These are phyloP conservation scores for Emys orbicularis DNA, from an alignment of 2,797 vertebrate genomes.

Conservation along the genomic window DNA sequence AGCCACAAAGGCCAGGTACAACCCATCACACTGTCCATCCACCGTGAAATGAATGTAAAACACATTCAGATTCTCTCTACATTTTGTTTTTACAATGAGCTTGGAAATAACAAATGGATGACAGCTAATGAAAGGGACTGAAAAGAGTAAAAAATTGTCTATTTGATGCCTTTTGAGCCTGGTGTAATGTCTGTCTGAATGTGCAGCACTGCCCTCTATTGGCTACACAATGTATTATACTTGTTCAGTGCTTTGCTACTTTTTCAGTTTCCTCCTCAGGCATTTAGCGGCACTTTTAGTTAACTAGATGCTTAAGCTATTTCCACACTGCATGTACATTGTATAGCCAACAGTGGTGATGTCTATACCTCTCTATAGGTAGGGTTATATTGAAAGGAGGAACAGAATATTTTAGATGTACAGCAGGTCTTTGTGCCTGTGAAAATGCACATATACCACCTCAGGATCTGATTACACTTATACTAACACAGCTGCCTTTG, in stretches of 20 bases:
- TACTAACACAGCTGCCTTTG: slow-evolving; percentile 38
- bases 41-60: background rate
- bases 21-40: fast-evolving
- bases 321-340: background rate
- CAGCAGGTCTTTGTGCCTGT: slow-evolving; percentile 2
- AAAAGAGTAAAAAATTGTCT: background rate
- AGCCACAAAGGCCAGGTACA: background rate
- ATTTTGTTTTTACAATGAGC: background rate
- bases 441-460: slow-evolving; percentile 44
- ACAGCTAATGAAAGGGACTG: background rate
- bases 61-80: background rate
- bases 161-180: background rate
- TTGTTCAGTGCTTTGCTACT: fast-evolving
- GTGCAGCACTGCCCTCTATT: slow-evolving; percentile 15
- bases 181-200: fast-evolving
- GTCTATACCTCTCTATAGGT: background rate
- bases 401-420: slow-evolving; percentile 51
- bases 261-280: background rate
- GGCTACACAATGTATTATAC: fast-evolving
- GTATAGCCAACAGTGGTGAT: background rate
- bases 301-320: background rate
- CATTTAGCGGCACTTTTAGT: background rate
- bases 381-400: background rate
- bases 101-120: background rate
- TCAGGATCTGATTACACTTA: slow-evolving; percentile 44